phyloP scores from a whole-genome alignment of 2,888 invertebrate genomes.

The Metallyticus violacea region DNA sequence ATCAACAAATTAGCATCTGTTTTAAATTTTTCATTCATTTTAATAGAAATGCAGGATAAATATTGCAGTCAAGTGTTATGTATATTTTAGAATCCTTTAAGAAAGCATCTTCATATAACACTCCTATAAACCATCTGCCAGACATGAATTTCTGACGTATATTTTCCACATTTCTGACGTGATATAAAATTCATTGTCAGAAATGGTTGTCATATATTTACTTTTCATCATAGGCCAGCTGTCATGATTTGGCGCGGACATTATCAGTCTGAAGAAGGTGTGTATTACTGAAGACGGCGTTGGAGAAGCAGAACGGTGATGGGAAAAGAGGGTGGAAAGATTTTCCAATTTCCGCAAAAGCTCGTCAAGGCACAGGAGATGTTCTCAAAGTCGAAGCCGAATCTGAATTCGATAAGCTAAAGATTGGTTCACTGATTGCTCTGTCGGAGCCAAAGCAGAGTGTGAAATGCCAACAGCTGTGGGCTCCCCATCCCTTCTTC shows the following conservation, averaged over 20 bases:
- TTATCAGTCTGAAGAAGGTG: not conserved
- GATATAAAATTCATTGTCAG: not conserved
- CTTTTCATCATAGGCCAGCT: not conserved
- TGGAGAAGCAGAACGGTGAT: not conserved
- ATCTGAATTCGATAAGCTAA: conserved; percentile 28
- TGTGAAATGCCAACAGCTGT: conserved; percentile 6
- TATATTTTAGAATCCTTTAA: too few relatives aligned
- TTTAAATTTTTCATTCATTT: too few relatives aligned
- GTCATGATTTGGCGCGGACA: not conserved
- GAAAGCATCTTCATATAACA: too few relatives aligned
- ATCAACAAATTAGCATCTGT: too few relatives aligned
- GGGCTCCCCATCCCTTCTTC: not conserved
- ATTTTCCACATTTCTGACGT: not conserved
- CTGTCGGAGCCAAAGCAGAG: conserved; percentile 7
- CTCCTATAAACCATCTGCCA: too few relatives aligned
- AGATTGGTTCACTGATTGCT: conserved; percentile 27
- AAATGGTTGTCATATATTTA: not conserved
- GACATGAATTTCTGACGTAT: too few relatives aligned
- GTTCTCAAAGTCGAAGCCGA: not conserved
- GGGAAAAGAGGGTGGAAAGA: conserved; percentile 16
- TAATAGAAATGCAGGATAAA: too few relatives aligned
- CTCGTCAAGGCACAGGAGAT: conserved; percentile 13
- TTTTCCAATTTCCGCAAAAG: conserved; percentile 29
- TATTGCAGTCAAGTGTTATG: too few relatives aligned
- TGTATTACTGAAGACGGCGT: not conserved